Evolutionary conservation across 2,797 vertebrate species (phyloP).

Genomic region (Adrianichthys oophorus): DNA sequence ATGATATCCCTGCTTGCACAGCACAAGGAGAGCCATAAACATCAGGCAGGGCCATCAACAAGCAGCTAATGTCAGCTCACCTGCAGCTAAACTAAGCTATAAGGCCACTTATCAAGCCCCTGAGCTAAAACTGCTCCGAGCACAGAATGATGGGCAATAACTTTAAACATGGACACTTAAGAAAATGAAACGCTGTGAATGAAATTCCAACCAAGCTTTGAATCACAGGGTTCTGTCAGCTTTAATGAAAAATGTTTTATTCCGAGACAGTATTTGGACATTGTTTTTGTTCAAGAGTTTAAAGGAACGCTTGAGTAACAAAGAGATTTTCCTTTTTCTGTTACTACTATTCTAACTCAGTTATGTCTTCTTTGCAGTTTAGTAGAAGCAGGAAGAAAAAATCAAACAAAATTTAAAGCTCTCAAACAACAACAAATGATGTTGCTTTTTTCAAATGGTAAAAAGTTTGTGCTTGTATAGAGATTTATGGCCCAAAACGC

Average conservation of each 20-base stretch:
- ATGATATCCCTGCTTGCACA: conserved; percentile 43
- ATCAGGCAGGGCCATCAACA: conserved; percentile 36
- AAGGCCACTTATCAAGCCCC: conserved; percentile 27
- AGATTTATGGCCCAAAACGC: no score
- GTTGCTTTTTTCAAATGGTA: no score
- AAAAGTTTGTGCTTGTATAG: no score
- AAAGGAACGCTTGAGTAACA: no score
- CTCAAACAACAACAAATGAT: no score
- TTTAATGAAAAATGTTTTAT: conserved; percentile 23
- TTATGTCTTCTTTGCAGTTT: background rate
- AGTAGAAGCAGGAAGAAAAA: no score
- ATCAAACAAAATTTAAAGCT: no score
- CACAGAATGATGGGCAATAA: conserved; percentile 14
- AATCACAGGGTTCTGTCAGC: background rate
- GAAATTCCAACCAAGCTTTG: background rate
- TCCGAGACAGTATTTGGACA: background rate
- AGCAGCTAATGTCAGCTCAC: conserved; percentile 34
- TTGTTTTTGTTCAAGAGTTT: no score
- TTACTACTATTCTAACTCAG: background rate
- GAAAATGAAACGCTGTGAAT: conserved; percentile 6
- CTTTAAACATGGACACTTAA: conserved; percentile 13
- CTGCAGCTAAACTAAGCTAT: conserved; percentile 46
- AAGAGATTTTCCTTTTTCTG: background rate
- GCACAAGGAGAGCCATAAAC: conserved; percentile 40
- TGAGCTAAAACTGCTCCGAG: conserved; percentile 18